Base-by-base conservation (phyloP, 2,888 invertebrate species). In the Thera britannica region DNA sequence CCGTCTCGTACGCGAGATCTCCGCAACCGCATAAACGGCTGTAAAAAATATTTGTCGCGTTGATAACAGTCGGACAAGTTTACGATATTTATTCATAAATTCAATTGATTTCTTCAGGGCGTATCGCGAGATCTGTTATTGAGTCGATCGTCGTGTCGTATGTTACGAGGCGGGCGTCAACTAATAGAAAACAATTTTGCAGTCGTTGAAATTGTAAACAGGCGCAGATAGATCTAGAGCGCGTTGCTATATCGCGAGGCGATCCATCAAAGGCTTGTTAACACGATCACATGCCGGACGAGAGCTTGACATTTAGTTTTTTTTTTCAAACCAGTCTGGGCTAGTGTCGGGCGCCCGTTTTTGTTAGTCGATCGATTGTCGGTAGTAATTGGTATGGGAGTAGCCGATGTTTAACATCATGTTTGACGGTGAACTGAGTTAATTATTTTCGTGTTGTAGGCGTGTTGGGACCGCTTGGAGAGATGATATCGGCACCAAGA, bases 371-470 rank as follows among this genome's bases (percentile, higher is more conserved):
- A 86, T 87, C 87, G 90, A 89, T 86, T 87, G 89, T 87, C 89
- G 86, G 91, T 90, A 90, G 92, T 91, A 92, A 93, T 91, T 90
- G 91, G 89, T 91, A 88, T 88, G 90, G 90, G 91, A 92, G 92
- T 91, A 92, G 91, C 88, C 83, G 88, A 86, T 92, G 92, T 92
- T 87, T 86, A 87, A 93, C 93, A 92, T 87, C 85, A 85, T 91
- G 91, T 92, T 91, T 86, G 88, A 87, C 86, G 90, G 85, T 84
- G 88, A 83, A 83, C 83, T 79, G 85, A 87, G 90, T 90, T 92
- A 93, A 93, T 93, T 93, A 93, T 93, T 92, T 93, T 90, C 88
- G 83, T 90, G 90, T 91, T 87, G 90, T 90, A 89, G 90, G 89
- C 90, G 90, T 87, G 83, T 84, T 82, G 80, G 79, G 83, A 77